phyloP scores from a whole-genome alignment of 2,888 invertebrate genomes.

The Poecilobothrus nobilitatus region DNA sequence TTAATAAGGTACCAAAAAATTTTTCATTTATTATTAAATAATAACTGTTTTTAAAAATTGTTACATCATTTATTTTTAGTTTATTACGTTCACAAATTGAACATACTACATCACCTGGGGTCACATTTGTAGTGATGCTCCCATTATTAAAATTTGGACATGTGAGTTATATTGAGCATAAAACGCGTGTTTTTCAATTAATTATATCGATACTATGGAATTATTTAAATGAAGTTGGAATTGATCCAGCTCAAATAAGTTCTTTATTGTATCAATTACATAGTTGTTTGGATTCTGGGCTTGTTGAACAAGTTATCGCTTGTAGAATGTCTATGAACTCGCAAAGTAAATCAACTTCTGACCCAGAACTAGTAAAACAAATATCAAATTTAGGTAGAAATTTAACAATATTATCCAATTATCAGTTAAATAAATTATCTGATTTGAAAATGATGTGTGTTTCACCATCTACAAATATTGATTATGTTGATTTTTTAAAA shows the following conservation, averaged over 20 bases:
- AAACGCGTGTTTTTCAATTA: conserved; percentile 57
- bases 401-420: conserved; percentile 31
- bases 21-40: background rate
- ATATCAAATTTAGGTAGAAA: conserved; percentile 16
- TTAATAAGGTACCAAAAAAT: conserved; percentile 47
- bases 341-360: background rate
- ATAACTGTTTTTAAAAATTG: background rate
- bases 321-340: conserved; percentile 36
- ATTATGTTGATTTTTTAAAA: conserved; percentile 31
- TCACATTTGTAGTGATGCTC: conserved; percentile 60
- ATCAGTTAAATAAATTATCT: conserved; percentile 35
- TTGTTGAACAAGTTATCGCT: conserved; percentile 65
- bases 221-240: conserved; percentile 47
- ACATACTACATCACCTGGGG: conserved; percentile 45
- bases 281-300: conserved; percentile 52
- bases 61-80: conserved; percentile 27
- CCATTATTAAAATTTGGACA: conserved; percentile 60
- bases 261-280: conserved; percentile 70
- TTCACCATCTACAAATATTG: conserved; percentile 28
- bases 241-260: conserved; percentile 43
- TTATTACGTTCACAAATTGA: conserved; percentile 43
- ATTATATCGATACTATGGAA: conserved; percentile 65
- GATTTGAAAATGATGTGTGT: conserved; percentile 40
- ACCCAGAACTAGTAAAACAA: conserved; percentile 23
- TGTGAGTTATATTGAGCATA: conserved; percentile 56